These are phyloP conservation scores for Apodemus agrarius DNA, from an alignment of 2,797 vertebrate species.

Conservation along the genomic window DNA sequence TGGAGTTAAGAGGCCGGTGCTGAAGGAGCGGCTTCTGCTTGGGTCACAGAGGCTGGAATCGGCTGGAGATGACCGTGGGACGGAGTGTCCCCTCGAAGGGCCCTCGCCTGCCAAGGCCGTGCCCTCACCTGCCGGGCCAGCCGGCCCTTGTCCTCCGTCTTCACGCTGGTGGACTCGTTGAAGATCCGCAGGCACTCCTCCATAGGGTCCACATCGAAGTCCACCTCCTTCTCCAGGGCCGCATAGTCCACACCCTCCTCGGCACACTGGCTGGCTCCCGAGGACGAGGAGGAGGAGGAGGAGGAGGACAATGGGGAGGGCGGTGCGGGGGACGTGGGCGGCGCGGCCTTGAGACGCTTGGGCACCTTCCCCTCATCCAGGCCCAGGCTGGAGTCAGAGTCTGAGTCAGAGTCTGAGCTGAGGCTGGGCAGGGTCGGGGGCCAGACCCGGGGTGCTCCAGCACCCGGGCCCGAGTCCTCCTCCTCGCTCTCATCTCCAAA, in stretches of 20 bases:
- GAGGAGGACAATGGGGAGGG: conserved; percentile 81
- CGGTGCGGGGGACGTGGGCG: conserved; percentile 79
- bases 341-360: conserved; percentile 74
- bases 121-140: conserved; percentile 93
- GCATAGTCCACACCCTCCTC: conserved; percentile 88
- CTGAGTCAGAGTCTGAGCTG: conserved; percentile 83
- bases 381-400: conserved; percentile 81
- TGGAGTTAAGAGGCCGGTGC: conserved; percentile 20
- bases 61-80: background rate
- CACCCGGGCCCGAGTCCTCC: conserved; percentile 81
- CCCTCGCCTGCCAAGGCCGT: background rate
- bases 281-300: background rate
- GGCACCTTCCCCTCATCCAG: conserved; percentile 81
- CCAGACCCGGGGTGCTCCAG: background rate
- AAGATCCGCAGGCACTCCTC: conserved; percentile 98
- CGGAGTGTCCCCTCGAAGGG: background rate
- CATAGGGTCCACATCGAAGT: conserved; percentile 96
- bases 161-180: conserved; percentile 96
- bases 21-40: background rate
- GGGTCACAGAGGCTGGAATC: background rate
- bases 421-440: background rate
- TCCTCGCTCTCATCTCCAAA: conserved; percentile 97
- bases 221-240: conserved; percentile 91
- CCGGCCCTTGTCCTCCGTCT: conserved; percentile 96
- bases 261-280: conserved; percentile 71